Evolutionary conservation across 2,888 invertebrate genomes (phyloP), one percentile per base, ranked within the genome.

Genomic region (Caradrina clavipalpis): DNA sequence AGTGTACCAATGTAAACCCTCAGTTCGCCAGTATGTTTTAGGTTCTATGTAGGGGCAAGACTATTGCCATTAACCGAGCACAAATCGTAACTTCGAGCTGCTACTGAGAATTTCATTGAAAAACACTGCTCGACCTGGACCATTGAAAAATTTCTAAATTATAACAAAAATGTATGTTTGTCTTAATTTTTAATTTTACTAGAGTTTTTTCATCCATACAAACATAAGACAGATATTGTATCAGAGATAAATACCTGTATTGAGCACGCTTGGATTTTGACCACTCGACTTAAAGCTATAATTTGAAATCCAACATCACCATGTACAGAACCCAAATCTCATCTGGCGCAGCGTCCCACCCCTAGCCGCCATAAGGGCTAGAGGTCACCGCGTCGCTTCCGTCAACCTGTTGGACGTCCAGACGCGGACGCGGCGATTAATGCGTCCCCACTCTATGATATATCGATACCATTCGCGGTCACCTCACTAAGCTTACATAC

Each of bases 381-480:
- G 56, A 77, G 77, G 65, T 77, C 56, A 75, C 61, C 19, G 61
- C 69, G 35, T 58, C 54, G 62, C 71, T 77, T 84, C 80, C 77
- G 80, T 82, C 80, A 84, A 82, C 82, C 82, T 82, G 82, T 84
- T 84, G 82, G 69, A 72, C 70, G 69, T 47, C 42, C 65, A 47
- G 59, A 64, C 75, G 61, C 51, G 51, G 73, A 69, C 80, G 75
- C 65, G 53, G 71, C 80, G 82, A 76, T 79, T 83, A 84, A 84
- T 82, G 84, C 82, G 80, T 75, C 64, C 76, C 77, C 73, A 67
- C 80, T 65, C 80, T 80, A 80, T 82, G 80, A 84, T 71, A 59
- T 73, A 84, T 80, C 72, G 80, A 75, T 57, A 69, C 66, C 67
- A 76, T 69, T 51, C 69, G 55, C 69, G 45, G 17, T 31, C 57